Percentiles rank a stretch among this genome's conserved stretches.
Evolutionary conservation across 2,113 vertebrate genomes (phyloP).

Genomic region (Coptodon rendalli): DNA sequence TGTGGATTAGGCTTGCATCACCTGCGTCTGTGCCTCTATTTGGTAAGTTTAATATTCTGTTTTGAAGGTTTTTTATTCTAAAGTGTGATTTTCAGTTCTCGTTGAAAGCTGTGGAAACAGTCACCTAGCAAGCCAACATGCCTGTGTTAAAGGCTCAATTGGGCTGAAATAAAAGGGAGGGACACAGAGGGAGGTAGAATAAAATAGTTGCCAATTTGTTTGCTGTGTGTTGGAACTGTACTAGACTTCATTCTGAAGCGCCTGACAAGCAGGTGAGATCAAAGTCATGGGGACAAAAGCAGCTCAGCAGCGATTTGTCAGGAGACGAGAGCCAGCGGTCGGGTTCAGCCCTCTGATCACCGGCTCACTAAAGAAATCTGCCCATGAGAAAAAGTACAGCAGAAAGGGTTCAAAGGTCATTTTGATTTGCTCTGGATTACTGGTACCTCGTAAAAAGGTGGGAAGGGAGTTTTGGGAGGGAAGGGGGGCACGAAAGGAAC

Average conservation of each 20-base stretch:
- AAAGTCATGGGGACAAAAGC: slow-evolving; percentile 86
- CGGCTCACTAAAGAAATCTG: slow-evolving; percentile 83
- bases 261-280: slow-evolving; percentile 96
- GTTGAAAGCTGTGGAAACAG: background rate
- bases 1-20: background rate
- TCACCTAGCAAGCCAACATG: background rate
- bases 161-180: background rate
- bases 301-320: slow-evolving; percentile 93
- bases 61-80: background rate
- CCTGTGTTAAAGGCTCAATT: background rate
- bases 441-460: slow-evolving; percentile 77
- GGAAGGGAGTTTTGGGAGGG: slow-evolving; percentile 50
- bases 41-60: background rate
- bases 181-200: slow-evolving; percentile 42
- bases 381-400: slow-evolving; percentile 94
- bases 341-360: slow-evolving; percentile 86
- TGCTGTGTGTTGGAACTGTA: slow-evolving; percentile 87
- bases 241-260: slow-evolving; percentile 78
- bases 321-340: slow-evolving; percentile 86
- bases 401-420: slow-evolving; percentile 94
- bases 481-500: slow-evolving; percentile 69
- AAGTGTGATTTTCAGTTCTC: background rate
- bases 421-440: slow-evolving; percentile 91
- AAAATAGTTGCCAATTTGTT: slow-evolving; percentile 88
- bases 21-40: background rate